Base-by-base conservation (phyloP, 2,888 invertebrate genomes). In the Dryomyza anilis region DNA sequence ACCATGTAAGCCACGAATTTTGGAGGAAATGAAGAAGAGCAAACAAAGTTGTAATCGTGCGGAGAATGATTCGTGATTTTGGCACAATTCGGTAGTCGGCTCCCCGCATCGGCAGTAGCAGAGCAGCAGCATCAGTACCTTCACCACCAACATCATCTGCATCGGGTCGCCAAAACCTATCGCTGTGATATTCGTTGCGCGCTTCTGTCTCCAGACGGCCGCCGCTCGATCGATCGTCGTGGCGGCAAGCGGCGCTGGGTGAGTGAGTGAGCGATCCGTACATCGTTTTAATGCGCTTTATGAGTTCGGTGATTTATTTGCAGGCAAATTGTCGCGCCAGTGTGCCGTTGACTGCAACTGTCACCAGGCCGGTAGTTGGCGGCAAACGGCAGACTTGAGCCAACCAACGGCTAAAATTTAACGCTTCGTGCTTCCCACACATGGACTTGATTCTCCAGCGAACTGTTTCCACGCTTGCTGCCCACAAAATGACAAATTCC, bases 381-480 rank as follows among this genome's bases (percentile, higher is more conserved):
- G n/a, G n/a, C n/a, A n/a, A n/a, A n/a, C n/a, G n/a, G n/a, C n/a
- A n/a, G n/a, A n/a, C n/a, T n/a, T n/a, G n/a, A n/a, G n/a, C n/a
- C n/a, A n/a, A n/a, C n/a, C 76, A 76, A 74, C 70, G 70, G 70
- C 73, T 69, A 72, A 72, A 72, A 72, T 71, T 71, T 73, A 73
- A 73, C 73, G 73, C 72, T 73, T 70, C 66, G 68, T 71, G 71
- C 72, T 72, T 72, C 71, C 71, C 72, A 71, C 70, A 71, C 69
- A 63, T 63, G 67, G 67, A 68, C 67, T 50, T 48, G 29, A 39
- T 60, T 61, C 61, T n/a, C 33, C 21, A 16, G 21, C 76, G 73
- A 82, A 81, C 81, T 81, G 81, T 81, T 81, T 81, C 81, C 81
- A 81, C 81, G 81, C 79, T 81, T 68, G 75, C 80, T 81, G 82